phyloP scores from a whole-genome alignment of 2,113 vertebrate genomes.

The Oryzias woworae region DNA sequence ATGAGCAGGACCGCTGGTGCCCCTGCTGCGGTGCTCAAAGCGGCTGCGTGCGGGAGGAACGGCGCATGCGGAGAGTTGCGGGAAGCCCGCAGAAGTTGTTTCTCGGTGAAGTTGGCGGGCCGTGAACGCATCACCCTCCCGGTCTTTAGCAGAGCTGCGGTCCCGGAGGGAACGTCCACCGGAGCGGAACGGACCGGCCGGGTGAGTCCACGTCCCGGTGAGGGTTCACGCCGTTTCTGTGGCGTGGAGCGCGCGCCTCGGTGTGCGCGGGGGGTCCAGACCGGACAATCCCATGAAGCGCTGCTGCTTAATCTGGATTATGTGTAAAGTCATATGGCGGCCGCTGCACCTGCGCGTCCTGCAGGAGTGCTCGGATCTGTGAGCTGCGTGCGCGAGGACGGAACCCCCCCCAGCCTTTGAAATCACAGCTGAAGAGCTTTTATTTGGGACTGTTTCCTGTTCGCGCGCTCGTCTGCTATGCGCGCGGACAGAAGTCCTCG shows the following conservation, averaged over 20 bases:
- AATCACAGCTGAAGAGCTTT: too few species aligned
- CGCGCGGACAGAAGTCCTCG: too few species aligned
- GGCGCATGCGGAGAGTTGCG: background rate
- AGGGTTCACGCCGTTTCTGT: background rate
- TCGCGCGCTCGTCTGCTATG: too few species aligned
- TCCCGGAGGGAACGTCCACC: too few species aligned
- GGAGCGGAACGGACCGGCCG: conserved; percentile 1
- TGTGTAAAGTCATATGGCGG: conserved; percentile 49
- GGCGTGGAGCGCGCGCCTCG: too few species aligned
- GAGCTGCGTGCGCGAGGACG: background rate
- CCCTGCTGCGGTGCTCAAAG: conserved; percentile 65
- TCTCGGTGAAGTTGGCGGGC: too few species aligned
- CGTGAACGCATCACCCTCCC: too few species aligned
- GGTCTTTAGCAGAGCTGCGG: too few species aligned
- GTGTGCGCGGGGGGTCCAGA: conserved; percentile 20
- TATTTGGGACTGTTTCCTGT: too few species aligned
- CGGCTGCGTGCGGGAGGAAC: conserved; percentile 18
- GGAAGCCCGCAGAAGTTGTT: too few species aligned
- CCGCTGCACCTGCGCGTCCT: conserved; percentile 18
- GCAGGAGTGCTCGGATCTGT: background rate
- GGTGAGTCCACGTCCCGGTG: conserved; percentile 31
- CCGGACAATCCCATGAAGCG: conserved; percentile 60
- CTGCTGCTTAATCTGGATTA: conserved; percentile 57
- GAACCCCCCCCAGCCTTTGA: too few species aligned
- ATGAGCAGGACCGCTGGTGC: conserved; percentile 35